Evolutionary conservation across 2,888 invertebrate genomes (phyloP).

Genomic region (Andrena hattorfiana): DNA sequence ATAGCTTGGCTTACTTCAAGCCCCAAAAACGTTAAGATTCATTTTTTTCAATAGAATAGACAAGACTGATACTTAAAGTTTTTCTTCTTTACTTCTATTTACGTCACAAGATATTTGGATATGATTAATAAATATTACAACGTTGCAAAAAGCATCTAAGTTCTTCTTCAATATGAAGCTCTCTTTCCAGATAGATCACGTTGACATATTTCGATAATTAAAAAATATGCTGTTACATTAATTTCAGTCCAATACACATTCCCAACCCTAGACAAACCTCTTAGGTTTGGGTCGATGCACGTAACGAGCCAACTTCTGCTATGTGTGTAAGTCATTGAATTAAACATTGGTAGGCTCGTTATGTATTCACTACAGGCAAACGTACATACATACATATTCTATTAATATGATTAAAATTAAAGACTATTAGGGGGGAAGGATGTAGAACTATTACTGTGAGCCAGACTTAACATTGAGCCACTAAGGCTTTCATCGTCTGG

Average conservation of each 20-base stretch:
- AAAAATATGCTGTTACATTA: slow-evolving; percentile 72
- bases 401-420: slow-evolving; percentile 83
- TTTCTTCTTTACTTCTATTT: slow-evolving; percentile 56
- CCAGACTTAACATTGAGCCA: slow-evolving; percentile 97
- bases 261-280: slow-evolving; percentile 75
- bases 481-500: slow-evolving; percentile 97
- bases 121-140: slow-evolving; percentile 74
- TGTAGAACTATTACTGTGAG: slow-evolving; percentile 97
- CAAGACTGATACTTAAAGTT: slow-evolving; percentile 62
- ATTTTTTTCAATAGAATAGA: slow-evolving; percentile 43
- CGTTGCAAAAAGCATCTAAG: slow-evolving; percentile 75
- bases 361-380: slow-evolving; percentile 79
- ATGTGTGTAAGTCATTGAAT: slow-evolving; percentile 75
- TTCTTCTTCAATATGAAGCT: slow-evolving; percentile 76
- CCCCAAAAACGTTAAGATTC: slow-evolving; percentile 54
- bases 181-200: slow-evolving; percentile 67
- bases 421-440: slow-evolving; percentile 94
- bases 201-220: slow-evolving; percentile 69
- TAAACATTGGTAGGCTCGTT: slow-evolving; percentile 71
- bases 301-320: slow-evolving; percentile 68
- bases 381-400: slow-evolving; percentile 77
- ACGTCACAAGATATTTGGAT: slow-evolving; percentile 69
- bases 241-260: slow-evolving; percentile 82
- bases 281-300: slow-evolving; percentile 70
- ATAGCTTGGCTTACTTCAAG: slow-evolving; percentile 47